Conservation (phyloP, 2,888 invertebrate species). For the Coremacera marginata region DNA sequence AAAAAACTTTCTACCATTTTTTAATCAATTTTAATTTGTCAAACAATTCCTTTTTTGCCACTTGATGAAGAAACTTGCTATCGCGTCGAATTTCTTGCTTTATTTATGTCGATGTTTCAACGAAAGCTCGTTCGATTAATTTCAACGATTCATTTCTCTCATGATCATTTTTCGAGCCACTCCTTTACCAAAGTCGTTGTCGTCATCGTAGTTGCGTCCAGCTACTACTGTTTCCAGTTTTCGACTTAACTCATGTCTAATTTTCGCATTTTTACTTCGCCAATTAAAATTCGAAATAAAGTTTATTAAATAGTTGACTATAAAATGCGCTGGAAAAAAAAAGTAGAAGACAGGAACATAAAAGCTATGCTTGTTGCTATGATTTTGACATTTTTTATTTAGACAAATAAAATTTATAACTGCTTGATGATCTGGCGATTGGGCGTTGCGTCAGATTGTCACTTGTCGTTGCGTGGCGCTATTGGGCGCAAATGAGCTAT, state of each 20-base stretch:
- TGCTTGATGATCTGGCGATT: too few relatives aligned
- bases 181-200: neutral
- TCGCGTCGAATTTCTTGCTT: too few relatives aligned
- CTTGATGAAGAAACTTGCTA: too few relatives aligned
- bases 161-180: neutral
- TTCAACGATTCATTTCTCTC: neutral
- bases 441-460: neutral
- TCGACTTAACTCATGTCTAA: constrained; percentile 24
- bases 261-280: constrained; percentile 26
- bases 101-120: too few relatives aligned
- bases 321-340: neutral
- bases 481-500: constrained; percentile 20
- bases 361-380: too few relatives aligned
- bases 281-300: constrained; percentile 30
- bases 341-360: too few relatives aligned
- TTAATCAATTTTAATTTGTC: too few relatives aligned
- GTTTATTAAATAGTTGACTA: constrained; percentile 19
- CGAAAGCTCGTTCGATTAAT: too few relatives aligned
- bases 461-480: neutral
- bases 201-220: neutral
- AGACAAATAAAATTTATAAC: too few relatives aligned
- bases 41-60: too few relatives aligned
- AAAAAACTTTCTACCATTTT: too few relatives aligned
- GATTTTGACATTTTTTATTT: too few relatives aligned
- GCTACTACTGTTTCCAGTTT: constrained; percentile 16